Evolutionary conservation across 2,113 vertebrate genomes (phyloP), one percentile per base, ranked within the genome.

Genomic region (Calyptommatus sinebrachiatus): DNA sequence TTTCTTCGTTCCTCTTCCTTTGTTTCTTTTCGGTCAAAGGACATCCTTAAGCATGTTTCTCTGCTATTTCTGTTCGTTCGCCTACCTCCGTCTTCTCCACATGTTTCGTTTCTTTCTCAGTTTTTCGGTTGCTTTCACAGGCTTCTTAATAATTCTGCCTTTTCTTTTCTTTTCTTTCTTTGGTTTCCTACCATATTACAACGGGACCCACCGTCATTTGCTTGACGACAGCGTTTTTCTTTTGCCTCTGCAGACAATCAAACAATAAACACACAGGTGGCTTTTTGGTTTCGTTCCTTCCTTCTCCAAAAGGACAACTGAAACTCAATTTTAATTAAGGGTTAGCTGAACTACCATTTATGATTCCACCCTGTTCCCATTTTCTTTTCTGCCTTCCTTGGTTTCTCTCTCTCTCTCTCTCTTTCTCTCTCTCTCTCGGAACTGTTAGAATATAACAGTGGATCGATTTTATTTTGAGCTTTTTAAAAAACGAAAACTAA

Each of bases 281-380:
- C 92, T 95, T 92, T 41, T 86, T 84, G 76, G 91, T 94, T 57
- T 61, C 35, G 12, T 22, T 18, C 45, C 50, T 41, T 74, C 26
- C 61, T 72, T 69, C 31, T 81, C 69, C 70, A 18, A 94, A 94
- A 94, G 93, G 95, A 94, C 95, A 96, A 95, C 95, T 96, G 92
- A 95, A 95, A 95, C 92, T 93, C 94, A 93, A 90, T 95, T 96
- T 96, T 96, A 95, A 95, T 95, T 94, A 95, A 95, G 94, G 95
- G 95, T 95, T 95, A 95, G 95, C 95, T 96, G 95, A 95, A 94
- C 83, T 85, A 70, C 8, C 62, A 80, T 83, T 45, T 73, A 76
- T 48, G 35, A 60, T n/a, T 18, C 20, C 4, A 50, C 66, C 45
- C 3, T 0, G 3, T 1, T 20, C 48, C 48, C 53, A 18, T 57